Evolutionary conservation across 2,797 vertebrate species (phyloP).

Genomic region (Acrocephalus scirpaceus): DNA sequence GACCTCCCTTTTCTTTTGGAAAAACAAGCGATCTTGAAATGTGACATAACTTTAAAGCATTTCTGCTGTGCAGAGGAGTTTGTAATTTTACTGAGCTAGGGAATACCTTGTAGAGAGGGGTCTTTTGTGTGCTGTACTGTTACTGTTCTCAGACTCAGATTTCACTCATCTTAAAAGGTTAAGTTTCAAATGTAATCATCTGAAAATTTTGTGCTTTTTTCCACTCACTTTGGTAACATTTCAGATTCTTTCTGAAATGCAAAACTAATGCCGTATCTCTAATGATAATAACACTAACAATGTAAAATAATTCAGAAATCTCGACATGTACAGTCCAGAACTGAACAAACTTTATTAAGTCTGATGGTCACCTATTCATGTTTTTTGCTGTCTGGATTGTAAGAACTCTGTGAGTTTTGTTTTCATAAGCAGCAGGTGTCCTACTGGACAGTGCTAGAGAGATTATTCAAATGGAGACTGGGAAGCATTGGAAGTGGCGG

Average conservation of each 20-base stretch:
- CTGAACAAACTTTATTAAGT: not conserved
- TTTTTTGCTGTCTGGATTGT: not conserved
- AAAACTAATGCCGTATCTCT: not conserved
- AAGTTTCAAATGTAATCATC: not conserved
- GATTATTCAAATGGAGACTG: not conserved
- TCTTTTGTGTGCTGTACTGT: not conserved
- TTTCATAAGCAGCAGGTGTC: slow-evolving; percentile 21
- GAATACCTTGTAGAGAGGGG: not conserved
- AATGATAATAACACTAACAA: not conserved
- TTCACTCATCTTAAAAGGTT: not conserved
- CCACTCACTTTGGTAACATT: not conserved
- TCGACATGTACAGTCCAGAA: not conserved
- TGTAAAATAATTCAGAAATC: not conserved
- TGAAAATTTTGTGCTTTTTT: not conserved
- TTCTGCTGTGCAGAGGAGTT: slow-evolving; percentile 22
- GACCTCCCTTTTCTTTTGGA: not conserved
- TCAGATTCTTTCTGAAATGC: not conserved
- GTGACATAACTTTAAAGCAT: slow-evolving; percentile 15
- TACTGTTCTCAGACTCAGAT: not conserved
- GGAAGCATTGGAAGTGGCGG: not conserved
- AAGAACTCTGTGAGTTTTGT: not conserved
- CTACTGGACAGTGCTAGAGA: not conserved
- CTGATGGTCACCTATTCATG: not conserved
- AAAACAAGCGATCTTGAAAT: not conserved
- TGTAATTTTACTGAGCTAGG: not conserved